Evolutionary conservation across 1,140 invertebrate species (phyloP).

Genomic region (Eriocheir sinensis): DNA sequence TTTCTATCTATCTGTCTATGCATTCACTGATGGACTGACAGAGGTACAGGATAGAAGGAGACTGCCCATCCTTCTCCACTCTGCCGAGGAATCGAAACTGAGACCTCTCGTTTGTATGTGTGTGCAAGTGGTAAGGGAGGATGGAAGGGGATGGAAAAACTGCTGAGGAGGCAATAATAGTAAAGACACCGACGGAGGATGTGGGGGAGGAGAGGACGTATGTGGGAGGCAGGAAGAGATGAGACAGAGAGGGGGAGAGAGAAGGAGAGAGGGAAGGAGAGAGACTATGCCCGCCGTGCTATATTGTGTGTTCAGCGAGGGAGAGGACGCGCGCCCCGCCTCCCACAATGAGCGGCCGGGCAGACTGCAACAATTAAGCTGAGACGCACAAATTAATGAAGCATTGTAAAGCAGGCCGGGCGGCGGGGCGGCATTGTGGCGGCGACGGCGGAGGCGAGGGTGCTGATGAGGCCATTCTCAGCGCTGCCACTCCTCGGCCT

Average conservation of each 20-base stretch:
- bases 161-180: too few relatives aligned
- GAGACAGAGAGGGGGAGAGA: background rate
- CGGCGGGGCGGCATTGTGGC: conserved; percentile 32
- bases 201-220: background rate
- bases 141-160: background rate
- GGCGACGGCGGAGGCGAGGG: background rate
- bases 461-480: conserved; percentile 38
- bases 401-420: conserved; percentile 36
- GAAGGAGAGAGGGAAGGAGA: background rate
- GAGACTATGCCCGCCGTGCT: background rate
- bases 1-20: too few relatives aligned
- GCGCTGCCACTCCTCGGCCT: background rate
- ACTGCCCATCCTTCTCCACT: too few relatives aligned
- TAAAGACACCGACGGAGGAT: too few relatives aligned
- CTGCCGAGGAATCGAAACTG: too few relatives aligned
- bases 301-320: conserved; percentile 5
- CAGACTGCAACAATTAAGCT: conserved; percentile 49
- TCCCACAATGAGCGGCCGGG: conserved; percentile 35
- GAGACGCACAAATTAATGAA: conserved; percentile 48
- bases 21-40: too few relatives aligned
- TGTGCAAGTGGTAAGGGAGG: background rate
- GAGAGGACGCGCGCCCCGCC: background rate
- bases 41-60: too few relatives aligned
- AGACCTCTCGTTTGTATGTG: too few relatives aligned
- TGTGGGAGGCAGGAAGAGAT: background rate